Evolutionary conservation across 1,140 invertebrate genomes (phyloP), one percentile per base, ranked within the genome.

Genomic region (Leptopilina boulardi): DNA sequence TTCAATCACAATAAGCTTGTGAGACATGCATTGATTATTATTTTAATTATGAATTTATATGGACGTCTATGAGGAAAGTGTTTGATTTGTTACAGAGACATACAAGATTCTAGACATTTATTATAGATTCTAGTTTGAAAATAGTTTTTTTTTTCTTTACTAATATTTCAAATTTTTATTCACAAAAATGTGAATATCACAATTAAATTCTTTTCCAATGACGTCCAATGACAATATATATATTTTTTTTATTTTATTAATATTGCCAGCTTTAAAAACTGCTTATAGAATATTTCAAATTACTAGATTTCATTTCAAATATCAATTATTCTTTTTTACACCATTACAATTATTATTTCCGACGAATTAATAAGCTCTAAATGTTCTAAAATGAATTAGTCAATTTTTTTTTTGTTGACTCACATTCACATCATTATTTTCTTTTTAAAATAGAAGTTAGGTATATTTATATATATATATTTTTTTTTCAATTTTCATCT

Each of bases 1-100:
- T 85, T 85, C 78, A 77, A 87, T 89, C 82, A 88, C 85, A 82
- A 87, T 83, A 84, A 75, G 85, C 73, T 86, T 80, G 75, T 78
- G 73, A 81, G 82, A 79, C 81, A 79, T 78, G 80, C 80, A n/a
- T n/a, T n/a, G 75, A 71, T 41, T 47, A 84, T 54, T 44, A 54
- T 34, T 72, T 71, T 41, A 8, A n/a, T n/a, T 51, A 51, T 47
- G 15, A 51, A 51, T 51, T 51, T 51, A 18, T n/a, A n/a, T 18
- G 47, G n/a, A 51, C 47, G 3, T 51, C 47, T 51, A n/a, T 5
- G 6, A 51, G 47, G 18, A 51, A 15, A 51, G 18, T 6, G 15
- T 51, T 18, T 5, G 18, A 51, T 51, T n/a, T 3, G 47, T 18
- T n/a, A n/a, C 6, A 18, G 5, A 8, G 47, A 18, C 15, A 76